phyloP scores from a whole-genome alignment of 1,140 invertebrate species.

The Macrocentrus cingulum region DNA sequence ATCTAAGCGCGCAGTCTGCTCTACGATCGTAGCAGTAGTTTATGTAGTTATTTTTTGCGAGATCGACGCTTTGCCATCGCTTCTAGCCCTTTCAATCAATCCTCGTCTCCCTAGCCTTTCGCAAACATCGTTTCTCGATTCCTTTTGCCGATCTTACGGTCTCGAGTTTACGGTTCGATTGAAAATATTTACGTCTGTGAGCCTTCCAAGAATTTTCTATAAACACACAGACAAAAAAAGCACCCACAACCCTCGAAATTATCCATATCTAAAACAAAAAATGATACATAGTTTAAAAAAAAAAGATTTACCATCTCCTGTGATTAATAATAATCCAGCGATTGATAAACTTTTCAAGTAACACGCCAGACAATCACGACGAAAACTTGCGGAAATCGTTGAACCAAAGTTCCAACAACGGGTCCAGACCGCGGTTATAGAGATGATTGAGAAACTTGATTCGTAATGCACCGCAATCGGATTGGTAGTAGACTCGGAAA shows the following conservation, averaged over 20 bases:
- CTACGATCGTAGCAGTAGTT: no score
- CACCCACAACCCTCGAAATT: no score
- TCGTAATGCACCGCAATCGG: background rate
- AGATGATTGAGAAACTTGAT: constrained; percentile 4
- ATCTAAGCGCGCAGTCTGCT: no score
- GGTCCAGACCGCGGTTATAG: background rate
- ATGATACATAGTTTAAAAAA: no score
- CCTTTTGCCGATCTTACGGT: constrained; percentile 24
- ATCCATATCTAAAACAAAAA: no score
- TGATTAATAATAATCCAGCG: no score
- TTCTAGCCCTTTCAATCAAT: constrained; percentile 11
- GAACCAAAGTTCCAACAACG: background rate
- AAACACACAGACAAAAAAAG: no score
- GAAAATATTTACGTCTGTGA: no score
- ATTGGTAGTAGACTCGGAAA: background rate
- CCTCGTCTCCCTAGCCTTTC: constrained; percentile 16
- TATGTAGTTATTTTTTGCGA: background rate
- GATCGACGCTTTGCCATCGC: constrained; percentile 4
- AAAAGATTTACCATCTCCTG: no score
- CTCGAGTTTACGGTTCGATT: background rate
- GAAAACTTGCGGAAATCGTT: background rate
- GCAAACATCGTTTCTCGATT: constrained; percentile 40
- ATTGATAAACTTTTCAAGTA: background rate
- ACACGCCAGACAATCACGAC: background rate
- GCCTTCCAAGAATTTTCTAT: no score